Evolutionary conservation across 2,888 invertebrate genomes (phyloP).

Genomic region (Drosophila algonquin): DNA sequence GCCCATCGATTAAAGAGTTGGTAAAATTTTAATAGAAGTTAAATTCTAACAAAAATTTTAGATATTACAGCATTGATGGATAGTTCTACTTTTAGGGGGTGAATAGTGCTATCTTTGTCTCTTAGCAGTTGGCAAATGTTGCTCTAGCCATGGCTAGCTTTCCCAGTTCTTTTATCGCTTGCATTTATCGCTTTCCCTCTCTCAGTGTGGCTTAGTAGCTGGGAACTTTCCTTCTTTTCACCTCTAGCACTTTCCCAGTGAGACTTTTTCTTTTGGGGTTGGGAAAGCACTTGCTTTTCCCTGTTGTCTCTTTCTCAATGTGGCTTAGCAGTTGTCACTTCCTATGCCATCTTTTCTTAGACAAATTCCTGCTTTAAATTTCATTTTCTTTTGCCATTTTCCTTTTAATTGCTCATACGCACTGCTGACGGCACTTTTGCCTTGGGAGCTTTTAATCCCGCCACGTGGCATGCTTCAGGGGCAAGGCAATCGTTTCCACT

Average conservation of each 20-base stretch:
- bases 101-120: not conserved
- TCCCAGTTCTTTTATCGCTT: too few species aligned
- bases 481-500: slow-evolving; percentile 30
- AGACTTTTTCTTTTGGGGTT: too few species aligned
- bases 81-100: not conserved
- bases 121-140: too few species aligned
- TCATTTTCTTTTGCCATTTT: slow-evolving; percentile 4
- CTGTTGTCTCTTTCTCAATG: not conserved
- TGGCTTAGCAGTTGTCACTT: too few species aligned
- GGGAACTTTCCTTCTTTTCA: too few species aligned
- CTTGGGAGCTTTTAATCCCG: slow-evolving; percentile 28
- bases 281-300: too few species aligned
- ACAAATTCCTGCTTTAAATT: too few species aligned
- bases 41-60: not conserved
- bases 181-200: too few species aligned
- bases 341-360: not conserved
- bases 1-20: not conserved
- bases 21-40: not conserved
- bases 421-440: slow-evolving; percentile 14
- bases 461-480: slow-evolving; percentile 43
- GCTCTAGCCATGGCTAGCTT: too few species aligned
- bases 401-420: slow-evolving; percentile 39
- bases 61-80: not conserved
- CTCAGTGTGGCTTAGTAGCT: too few species aligned
- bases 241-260: too few species aligned